Percentiles rank a stretch among this genome's conserved stretches.
phyloP scores from a whole-genome alignment of 2,113 vertebrate species.

The Zeus faber region DNA sequence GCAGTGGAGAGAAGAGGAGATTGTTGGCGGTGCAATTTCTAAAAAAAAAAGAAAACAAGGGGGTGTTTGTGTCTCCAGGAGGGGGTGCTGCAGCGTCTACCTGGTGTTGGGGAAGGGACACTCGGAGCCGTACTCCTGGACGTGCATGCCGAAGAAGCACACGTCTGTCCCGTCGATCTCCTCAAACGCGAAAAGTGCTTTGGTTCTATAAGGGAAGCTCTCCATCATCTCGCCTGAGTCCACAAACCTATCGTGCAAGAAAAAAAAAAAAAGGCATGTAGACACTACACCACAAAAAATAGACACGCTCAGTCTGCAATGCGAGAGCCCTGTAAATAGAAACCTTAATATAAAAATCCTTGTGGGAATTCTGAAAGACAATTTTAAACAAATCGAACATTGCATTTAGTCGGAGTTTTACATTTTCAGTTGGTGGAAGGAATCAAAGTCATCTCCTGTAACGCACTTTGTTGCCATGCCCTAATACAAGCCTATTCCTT shows the following conservation, averaged over 20 bases:
- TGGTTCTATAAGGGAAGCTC: slow-evolving; percentile 96
- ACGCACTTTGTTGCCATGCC: no score
- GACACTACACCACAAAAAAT: no score
- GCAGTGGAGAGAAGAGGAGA: slow-evolving; percentile 6
- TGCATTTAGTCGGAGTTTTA: neutral
- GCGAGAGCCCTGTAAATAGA: no score
- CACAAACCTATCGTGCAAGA: slow-evolving; percentile 82
- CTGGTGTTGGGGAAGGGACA: slow-evolving; percentile 95
- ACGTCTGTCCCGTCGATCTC: slow-evolving; percentile 97
- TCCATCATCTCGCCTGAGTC: slow-evolving; percentile 95
- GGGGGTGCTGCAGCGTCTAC: slow-evolving; percentile 62
- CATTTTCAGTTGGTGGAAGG: neutral
- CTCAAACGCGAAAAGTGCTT: slow-evolving; percentile 98
- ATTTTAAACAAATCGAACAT: neutral
- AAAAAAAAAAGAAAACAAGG: neutral
- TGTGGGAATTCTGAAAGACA: no score
- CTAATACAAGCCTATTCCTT: no score
- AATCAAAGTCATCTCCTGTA: no score
- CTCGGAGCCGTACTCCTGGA: slow-evolving; percentile 96
- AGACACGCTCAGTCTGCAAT: neutral
- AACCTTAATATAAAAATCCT: neutral
- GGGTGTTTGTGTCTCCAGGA: neutral
- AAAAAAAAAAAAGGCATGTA: neutral
- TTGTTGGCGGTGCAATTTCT: neutral
- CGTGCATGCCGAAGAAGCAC: slow-evolving; percentile 99